phyloP scores from a whole-genome alignment of 2,888 invertebrate genomes.

The Omphaloscelis lunosa region DNA sequence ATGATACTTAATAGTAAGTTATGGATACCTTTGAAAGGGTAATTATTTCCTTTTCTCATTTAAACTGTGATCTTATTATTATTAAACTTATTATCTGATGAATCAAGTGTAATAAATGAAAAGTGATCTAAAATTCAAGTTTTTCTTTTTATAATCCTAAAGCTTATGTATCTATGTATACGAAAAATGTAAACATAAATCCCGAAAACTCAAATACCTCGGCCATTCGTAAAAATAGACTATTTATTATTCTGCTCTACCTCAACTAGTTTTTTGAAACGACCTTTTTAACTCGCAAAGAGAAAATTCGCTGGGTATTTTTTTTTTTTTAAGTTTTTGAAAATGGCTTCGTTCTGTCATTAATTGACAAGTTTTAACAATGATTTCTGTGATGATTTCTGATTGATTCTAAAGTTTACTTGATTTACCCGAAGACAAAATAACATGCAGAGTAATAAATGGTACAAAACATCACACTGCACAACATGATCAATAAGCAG shows the following conservation, averaged over 20 bases:
- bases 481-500: background rate
- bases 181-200: background rate
- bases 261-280: no score
- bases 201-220: background rate
- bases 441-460: conserved; percentile 46
- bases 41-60: conserved; percentile 82
- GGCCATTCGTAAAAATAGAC: background rate
- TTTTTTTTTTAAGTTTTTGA: conserved; percentile 19
- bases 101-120: conserved; percentile 78
- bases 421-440: conserved; percentile 11
- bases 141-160: conserved; percentile 30
- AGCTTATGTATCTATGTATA: background rate
- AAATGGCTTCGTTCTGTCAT: conserved; percentile 15
- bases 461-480: conserved; percentile 35
- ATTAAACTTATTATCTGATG: conserved; percentile 72
- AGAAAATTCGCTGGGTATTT: background rate
- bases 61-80: conserved; percentile 78
- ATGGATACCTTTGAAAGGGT: conserved; percentile 61
- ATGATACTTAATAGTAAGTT: conserved; percentile 52
- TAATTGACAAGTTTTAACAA: conserved; percentile 32
- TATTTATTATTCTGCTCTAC: no score
- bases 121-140: conserved; percentile 51
- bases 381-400: conserved; percentile 21
- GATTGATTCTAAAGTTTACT: conserved; percentile 27
- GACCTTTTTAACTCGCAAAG: background rate